Evolutionary conservation across 2,113 vertebrate genomes (phyloP).

Genomic region (Nibea albiflora): DNA sequence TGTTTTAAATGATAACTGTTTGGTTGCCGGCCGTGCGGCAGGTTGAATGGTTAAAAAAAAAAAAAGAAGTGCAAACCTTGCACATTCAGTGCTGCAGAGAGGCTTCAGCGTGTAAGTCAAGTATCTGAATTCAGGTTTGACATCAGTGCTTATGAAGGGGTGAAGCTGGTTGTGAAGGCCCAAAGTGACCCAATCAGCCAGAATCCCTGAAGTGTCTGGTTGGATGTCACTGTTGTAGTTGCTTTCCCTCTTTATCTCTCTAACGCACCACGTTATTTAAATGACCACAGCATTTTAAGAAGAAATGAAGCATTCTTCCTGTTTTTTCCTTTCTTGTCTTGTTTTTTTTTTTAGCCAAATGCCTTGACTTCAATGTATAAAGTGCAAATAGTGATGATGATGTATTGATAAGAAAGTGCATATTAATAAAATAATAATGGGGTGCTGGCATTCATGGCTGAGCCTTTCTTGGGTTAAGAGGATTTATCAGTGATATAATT

Average conservation of each 20-base stretch:
- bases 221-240: constrained; percentile 30
- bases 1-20: constrained; percentile 45
- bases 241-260: constrained; percentile 26
- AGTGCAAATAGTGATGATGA: constrained; percentile 78
- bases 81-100: constrained; percentile 7
- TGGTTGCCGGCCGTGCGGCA: not conserved
- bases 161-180: constrained; percentile 41
- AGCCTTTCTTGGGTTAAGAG: constrained; percentile 66
- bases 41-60: constrained; percentile 8
- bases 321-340: constrained; percentile 36
- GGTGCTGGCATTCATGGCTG: constrained; percentile 57
- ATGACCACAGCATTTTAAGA: constrained; percentile 75
- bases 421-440: constrained; percentile 81
- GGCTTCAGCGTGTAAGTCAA: not conserved
- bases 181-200: constrained; percentile 49
- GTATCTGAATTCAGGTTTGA: constrained; percentile 20
- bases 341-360: constrained; percentile 80
- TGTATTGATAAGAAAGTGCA: constrained; percentile 81
- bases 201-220: constrained; percentile 70
- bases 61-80: constrained; percentile 1
- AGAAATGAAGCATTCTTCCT: constrained; percentile 55
- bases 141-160: constrained; percentile 67
- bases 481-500: constrained; percentile 70
- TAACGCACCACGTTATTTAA: constrained; percentile 78
- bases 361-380: constrained; percentile 82